A percentile compares a stretch with the other conserved stretches of the same genome.
phyloP scores from a whole-genome alignment of 2,888 invertebrate genomes.

The Tetragonisca angustula region DNA sequence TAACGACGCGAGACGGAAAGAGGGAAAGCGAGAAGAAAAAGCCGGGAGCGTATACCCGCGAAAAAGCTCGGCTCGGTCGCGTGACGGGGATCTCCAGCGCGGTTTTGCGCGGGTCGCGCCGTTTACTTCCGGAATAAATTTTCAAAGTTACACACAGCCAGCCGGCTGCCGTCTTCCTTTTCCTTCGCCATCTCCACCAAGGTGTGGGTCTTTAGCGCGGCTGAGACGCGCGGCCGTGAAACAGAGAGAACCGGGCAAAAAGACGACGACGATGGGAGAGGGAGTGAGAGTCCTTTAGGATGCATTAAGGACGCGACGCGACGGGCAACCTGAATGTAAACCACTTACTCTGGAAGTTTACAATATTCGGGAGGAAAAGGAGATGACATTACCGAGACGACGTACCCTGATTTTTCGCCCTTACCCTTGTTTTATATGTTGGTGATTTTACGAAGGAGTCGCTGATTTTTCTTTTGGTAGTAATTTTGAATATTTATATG shows the following conservation, averaged over 20 bases:
- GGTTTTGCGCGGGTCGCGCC: constrained; percentile 35
- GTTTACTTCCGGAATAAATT: constrained; percentile 59
- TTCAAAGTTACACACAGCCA: constrained; percentile 46
- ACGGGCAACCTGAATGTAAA: background rate
- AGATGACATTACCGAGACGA: background rate
- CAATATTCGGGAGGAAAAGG: background rate
- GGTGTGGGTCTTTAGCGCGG: constrained; percentile 26
- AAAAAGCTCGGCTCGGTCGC: constrained; percentile 19
- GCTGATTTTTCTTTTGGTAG: background rate
- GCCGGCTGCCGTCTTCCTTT: constrained; percentile 7
- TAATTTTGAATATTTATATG: background rate
- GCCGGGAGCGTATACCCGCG: background rate
- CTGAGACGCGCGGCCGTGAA: constrained; percentile 9
- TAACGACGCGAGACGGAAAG: constrained; percentile 41
- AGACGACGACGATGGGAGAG: background rate
- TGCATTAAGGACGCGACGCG: constrained; percentile 8
- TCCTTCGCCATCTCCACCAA: constrained; percentile 11
- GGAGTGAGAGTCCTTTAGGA: background rate
- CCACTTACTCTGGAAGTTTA: background rate
- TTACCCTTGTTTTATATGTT: background rate
- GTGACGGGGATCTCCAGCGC: constrained; percentile 42
- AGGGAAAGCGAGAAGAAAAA: background rate
- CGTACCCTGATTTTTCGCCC: background rate
- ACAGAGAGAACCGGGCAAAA: background rate
- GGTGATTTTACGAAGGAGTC: background rate